Base-by-base conservation (phyloP, 1,140 invertebrate genomes). In the Eubasilissa regina region DNA sequence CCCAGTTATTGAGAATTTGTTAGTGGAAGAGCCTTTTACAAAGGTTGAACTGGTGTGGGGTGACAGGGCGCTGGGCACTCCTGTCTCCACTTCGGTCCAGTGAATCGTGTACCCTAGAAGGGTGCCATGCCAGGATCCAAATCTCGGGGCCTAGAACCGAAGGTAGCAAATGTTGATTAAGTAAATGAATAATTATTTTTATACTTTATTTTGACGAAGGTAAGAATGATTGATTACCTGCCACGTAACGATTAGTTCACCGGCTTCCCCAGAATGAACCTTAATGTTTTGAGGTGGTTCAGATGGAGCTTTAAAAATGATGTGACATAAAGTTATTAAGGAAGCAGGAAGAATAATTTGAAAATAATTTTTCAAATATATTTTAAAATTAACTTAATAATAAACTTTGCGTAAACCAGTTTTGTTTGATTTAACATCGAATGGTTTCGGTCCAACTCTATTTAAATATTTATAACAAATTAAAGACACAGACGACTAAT, bases 231-330 rank as follows among this genome's bases (percentile, higher is more conserved):
- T 35, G 25, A n/a, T 66, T 86, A 93, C 92, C 89, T 92, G 90
- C 94, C 94, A 96, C 35, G 91, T 91, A 13, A 96, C 90, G 68
- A 92, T 90, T 6, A 96, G 85, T 77, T 94, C 92, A 15, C 93
- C 93, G 0, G 93, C 91, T 43, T 91, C 91, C 0, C 92, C 90
- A 0, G 94, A 90, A 79, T 92, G 91, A 0, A 94, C 93, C 81
- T 91, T 90, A 0, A 96, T 91, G 80, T 93, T 92, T 82, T 90
- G 90, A 0, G 95, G 95, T 7, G 94, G 88, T 45, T 92, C 94
- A n/a, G 92, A 91, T 0, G 94, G 94, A 17, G 93, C 88, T 88
- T 75, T 4, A 79, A 62, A 43, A 72, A 76, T 55, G 25, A 35
- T 6, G 6, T 35, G 25, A 35, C 6, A 6, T 35, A 35, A 1